phyloP scores from a whole-genome alignment of 1,140 invertebrate species.

The Meloidogyne hapla region DNA sequence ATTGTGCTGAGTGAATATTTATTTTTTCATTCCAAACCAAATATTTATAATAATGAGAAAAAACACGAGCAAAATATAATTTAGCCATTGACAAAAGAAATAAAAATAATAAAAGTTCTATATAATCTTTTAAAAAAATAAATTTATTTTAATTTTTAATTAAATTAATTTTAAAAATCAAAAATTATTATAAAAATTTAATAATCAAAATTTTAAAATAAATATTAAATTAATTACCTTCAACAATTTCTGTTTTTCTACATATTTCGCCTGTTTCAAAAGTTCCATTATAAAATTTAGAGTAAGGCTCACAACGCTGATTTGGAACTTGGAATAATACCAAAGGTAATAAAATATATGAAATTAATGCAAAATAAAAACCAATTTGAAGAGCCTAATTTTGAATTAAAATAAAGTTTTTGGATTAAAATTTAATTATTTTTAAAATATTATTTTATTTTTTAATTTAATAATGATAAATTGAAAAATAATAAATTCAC shows the following conservation, averaged over 20 bases:
- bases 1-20: constrained; percentile 23
- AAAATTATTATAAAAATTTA: no score
- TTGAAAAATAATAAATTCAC: no score
- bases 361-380: constrained; percentile 33
- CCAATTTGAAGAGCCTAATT: constrained; percentile 36
- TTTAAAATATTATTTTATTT: no score
- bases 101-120: constrained; percentile 31
- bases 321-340: constrained; percentile 28
- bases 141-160: neutral
- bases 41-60: constrained; percentile 38
- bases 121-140: constrained; percentile 5
- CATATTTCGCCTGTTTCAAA: constrained; percentile 12
- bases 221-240: neutral
- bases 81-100: constrained; percentile 19
- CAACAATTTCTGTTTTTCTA: neutral
- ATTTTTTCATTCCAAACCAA: constrained; percentile 30
- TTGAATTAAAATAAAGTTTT: neutral
- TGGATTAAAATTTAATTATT: no score
- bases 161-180: neutral
- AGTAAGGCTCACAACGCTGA: neutral
- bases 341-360: constrained; percentile 36
- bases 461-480: no score
- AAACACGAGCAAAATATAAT: constrained; percentile 32
- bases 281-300: constrained; percentile 1
- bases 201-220: no score